phyloP scores from a whole-genome alignment of 2,888 invertebrate genomes.

The Caenorhabditis angaria region DNA sequence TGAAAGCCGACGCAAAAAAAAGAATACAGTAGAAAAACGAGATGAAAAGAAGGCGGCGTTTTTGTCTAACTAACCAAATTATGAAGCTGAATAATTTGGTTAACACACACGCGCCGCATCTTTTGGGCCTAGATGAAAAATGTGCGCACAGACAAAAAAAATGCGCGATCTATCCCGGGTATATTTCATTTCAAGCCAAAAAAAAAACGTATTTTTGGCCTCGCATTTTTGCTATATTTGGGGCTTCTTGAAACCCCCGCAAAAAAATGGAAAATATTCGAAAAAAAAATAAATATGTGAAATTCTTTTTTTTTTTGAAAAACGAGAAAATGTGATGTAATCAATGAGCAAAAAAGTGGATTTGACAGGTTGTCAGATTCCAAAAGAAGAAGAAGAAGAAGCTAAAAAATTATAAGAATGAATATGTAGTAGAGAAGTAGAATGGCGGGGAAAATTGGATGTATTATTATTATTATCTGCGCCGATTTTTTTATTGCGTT shows the following conservation, averaged over 20 bases:
- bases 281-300: not conserved
- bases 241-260: not conserved
- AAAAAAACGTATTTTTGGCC: too few species aligned
- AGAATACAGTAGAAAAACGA: too few species aligned
- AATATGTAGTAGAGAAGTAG: not conserved
- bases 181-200: too few species aligned
- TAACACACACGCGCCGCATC: too few species aligned
- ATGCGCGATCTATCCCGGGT: too few species aligned
- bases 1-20: too few species aligned
- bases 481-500: constrained; percentile 17
- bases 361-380: not conserved
- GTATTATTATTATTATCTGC: constrained; percentile 21
- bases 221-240: too few species aligned
- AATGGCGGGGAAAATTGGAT: constrained; percentile 6
- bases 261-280: not conserved
- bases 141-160: too few species aligned
- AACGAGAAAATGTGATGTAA: not conserved
- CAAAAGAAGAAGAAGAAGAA: not conserved
- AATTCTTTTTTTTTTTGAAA: not conserved
- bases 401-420: not conserved
- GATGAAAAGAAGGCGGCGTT: too few species aligned
- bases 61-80: too few species aligned
- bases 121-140: too few species aligned
- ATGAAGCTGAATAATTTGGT: too few species aligned
- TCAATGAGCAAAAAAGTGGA: not conserved